Evolutionary conservation across 2,113 vertebrate genomes (phyloP).

Genomic region (Etia nguti): DNA sequence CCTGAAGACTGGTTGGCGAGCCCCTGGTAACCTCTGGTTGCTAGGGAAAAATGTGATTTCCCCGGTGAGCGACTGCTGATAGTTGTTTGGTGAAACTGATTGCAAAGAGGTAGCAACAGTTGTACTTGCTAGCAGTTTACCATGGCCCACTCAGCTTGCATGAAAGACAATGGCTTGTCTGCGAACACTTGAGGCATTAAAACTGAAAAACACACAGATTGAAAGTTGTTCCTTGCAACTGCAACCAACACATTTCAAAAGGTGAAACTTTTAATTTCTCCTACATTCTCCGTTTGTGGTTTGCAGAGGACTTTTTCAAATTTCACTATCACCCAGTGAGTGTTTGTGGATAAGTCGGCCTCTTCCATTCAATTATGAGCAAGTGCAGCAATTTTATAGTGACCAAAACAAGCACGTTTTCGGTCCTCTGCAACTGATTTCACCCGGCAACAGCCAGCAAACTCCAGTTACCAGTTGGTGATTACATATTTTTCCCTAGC

Average conservation of each 20-base stretch:
- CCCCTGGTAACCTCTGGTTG: not conserved
- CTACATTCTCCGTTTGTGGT: not conserved
- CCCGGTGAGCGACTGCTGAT: not conserved
- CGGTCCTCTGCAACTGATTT: not conserved
- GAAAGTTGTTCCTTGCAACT: not conserved
- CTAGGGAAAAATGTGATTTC: not conserved
- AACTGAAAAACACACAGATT: not conserved
- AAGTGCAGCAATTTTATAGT: not conserved
- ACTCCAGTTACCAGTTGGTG: not conserved
- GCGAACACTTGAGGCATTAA: not conserved
- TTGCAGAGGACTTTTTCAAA: not conserved
- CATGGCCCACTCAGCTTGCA: not conserved
- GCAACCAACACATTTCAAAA: not conserved
- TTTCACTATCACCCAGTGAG: not conserved
- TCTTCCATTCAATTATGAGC: not conserved
- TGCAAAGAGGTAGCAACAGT: not conserved
- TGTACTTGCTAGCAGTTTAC: not conserved
- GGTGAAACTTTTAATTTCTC: not conserved
- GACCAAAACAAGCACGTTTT: not conserved
- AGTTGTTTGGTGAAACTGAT: not conserved
- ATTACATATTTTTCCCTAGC: not conserved
- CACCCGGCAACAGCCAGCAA: not conserved
- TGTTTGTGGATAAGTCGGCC: not conserved
- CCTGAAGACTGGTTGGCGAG: not conserved
- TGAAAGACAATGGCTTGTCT: not conserved